Percentiles rank a stretch among this genome's conserved stretches.
Conservation (phyloP, 2,888 invertebrate species). For the Protodeltote pygarga region DNA sequence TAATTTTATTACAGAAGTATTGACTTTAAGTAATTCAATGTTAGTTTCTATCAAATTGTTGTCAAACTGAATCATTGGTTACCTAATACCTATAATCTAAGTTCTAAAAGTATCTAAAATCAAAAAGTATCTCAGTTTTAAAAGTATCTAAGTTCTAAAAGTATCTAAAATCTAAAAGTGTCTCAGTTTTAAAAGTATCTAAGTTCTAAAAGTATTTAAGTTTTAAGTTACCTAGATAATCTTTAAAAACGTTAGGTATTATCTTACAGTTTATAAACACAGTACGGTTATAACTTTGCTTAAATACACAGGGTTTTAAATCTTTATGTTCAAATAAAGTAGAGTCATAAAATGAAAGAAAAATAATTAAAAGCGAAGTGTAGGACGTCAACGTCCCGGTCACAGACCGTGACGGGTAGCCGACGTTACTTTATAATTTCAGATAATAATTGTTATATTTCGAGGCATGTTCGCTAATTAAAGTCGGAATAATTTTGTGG, state of each 20-base stretch:
- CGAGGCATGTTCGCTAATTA: constrained; percentile 74
- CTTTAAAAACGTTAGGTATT: no score
- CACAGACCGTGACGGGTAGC: constrained; percentile 75
- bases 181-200: no score
- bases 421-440: constrained; percentile 74
- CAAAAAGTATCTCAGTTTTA: no score
- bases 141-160: no score
- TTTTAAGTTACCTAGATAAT: no score
- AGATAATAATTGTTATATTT: constrained; percentile 79
- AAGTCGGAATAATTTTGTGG: constrained; percentile 62
- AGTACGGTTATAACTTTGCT: constrained; percentile 9
- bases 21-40: no score
- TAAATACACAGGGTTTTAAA: constrained; percentile 16
- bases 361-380: constrained; percentile 55
- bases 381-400: constrained; percentile 68
- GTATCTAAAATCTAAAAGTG: no score
- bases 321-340: constrained; percentile 24
- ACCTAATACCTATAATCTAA: no score
- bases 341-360: constrained; percentile 57
- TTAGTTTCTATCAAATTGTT: no score
- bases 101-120: no score
- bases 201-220: no score
- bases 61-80: no score
- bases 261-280: constrained; percentile 1
- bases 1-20: constrained; percentile 30